Percentiles rank a stretch among this genome's conserved stretches.
Conservation (phyloP, 2,113 vertebrate genomes). For the Bambusicola thoracicus region DNA sequence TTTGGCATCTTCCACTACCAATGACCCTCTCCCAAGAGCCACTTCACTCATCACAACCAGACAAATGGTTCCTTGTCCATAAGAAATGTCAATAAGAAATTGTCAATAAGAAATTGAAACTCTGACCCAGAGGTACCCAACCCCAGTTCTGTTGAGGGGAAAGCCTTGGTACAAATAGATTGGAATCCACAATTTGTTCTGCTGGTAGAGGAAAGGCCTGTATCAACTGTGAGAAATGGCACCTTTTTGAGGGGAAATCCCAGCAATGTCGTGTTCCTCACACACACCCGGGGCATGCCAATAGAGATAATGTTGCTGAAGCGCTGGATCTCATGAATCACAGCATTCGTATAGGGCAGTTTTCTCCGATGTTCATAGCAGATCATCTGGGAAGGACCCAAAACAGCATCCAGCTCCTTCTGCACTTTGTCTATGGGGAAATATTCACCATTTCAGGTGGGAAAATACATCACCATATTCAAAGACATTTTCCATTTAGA, state of each 20-base stretch:
- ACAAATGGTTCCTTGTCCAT: background rate
- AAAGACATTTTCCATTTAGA: background rate
- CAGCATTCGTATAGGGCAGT: slow-evolving; percentile 60
- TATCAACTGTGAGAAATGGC: background rate
- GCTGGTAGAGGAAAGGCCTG: background rate
- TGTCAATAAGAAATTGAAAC: too few relatives aligned
- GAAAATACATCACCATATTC: background rate
- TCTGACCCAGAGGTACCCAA: too few relatives aligned
- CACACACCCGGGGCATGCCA: slow-evolving; percentile 53
- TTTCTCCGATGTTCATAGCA: slow-evolving; percentile 43
- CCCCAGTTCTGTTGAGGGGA: background rate
- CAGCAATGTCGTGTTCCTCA: slow-evolving; percentile 27
- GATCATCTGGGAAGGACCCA: slow-evolving; percentile 30
- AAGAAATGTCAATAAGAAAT: too few relatives aligned
- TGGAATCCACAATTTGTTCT: background rate
- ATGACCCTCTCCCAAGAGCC: background rate
- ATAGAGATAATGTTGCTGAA: slow-evolving; percentile 52
- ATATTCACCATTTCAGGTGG: background rate
- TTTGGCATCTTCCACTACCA: background rate
- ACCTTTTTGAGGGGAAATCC: slow-evolving; percentile 68
- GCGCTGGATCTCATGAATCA: slow-evolving; percentile 63
- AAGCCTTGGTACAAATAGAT: background rate
- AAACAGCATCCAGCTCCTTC: slow-evolving; percentile 59
- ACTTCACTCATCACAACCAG: background rate
- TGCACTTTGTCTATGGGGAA: slow-evolving; percentile 67